Percentiles rank a stretch among this genome's conserved stretches.
Evolutionary conservation across 53 echinoderm and acorn worm species (phyloP).

Genomic region (Mesocentrotus franciscanus): DNA sequence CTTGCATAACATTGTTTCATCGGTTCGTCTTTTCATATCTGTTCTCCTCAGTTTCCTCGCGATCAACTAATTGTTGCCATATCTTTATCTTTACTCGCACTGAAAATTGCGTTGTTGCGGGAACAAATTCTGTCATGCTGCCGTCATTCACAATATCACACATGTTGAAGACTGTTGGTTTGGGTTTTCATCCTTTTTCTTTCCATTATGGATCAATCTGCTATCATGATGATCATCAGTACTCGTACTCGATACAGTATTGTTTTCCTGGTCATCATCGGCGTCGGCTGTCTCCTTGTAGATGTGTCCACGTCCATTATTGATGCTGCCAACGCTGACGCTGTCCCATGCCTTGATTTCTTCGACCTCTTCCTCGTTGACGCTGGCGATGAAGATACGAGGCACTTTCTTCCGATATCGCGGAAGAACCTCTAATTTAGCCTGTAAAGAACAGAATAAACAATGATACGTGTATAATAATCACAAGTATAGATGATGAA

Average conservation of each 20-base stretch:
- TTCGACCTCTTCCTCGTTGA: slow-evolving; percentile 63
- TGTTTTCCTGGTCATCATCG: slow-evolving; percentile 14
- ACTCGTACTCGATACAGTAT: slow-evolving; percentile 11
- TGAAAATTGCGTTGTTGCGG: too few species aligned
- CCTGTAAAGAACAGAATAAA: background rate
- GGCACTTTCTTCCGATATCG: slow-evolving; percentile 60
- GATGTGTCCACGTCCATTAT: background rate
- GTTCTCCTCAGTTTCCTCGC: too few species aligned
- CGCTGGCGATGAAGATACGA: slow-evolving; percentile 64
- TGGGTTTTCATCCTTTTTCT: background rate
- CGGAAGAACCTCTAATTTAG: slow-evolving; percentile 26
- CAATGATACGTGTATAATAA: background rate
- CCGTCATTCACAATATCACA: background rate
- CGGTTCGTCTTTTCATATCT: too few species aligned
- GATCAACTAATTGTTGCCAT: too few species aligned
- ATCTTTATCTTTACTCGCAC: too few species aligned
- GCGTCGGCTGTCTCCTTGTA: background rate
- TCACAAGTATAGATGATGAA: too few species aligned
- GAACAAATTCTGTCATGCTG: too few species aligned
- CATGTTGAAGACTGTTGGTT: background rate
- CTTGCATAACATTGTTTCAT: too few species aligned
- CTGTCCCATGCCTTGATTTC: slow-evolving; percentile 60
- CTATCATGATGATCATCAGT: background rate
- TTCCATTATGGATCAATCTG: background rate
- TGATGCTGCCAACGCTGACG: background rate